Base-by-base conservation (phyloP, 2,888 invertebrate species). In the Eilema griseolum region DNA sequence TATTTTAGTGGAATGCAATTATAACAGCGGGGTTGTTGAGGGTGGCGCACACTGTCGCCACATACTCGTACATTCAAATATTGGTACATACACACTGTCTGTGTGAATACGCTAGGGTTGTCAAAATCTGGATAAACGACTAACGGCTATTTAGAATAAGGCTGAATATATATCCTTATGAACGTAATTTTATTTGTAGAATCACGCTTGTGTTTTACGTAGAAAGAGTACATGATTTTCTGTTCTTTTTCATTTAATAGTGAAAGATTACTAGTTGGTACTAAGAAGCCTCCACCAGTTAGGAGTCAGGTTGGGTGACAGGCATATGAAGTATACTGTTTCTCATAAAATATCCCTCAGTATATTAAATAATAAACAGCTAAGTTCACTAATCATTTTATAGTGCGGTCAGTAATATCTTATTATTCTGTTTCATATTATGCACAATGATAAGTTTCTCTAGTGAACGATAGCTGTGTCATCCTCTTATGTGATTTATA, bases 1-100 rank as follows among this genome's bases (percentile, higher is more conserved):
- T 93, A 94, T 92, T 93, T 94, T 93, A 92, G 90, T 86, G 92
- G 93, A 95, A 95, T 95, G 95, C 93, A 95, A 95, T 95, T 94
- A 94, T 92, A 93, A 90, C 89, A 85, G 85, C 78, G 84, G 85
- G 90, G 91, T 91, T 91, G 91, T 91, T 88, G 87, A 89, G 92
- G 90, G 90, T 84, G 85, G 78, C 78, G 52, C 87, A 86, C 90
- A 90, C 83, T 84, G 83, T 84, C 83, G 83, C 83, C 79, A 81
- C 83, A 76, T 85, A 87, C 88, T 82, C 89, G 81, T 87, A 91
- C 91, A 92, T 88, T 88, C 88, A 88, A 90, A 92, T 92, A 85
- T 88, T 83, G 85, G 83, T 85, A 81, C 77, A 78, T 86, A 85
- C 82, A 82, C 76, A 72, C 80, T 81, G 85, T 84, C 76, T 85